phyloP scores from a whole-genome alignment of 2,888 invertebrate genomes.

The Phyllotreta striolata region DNA sequence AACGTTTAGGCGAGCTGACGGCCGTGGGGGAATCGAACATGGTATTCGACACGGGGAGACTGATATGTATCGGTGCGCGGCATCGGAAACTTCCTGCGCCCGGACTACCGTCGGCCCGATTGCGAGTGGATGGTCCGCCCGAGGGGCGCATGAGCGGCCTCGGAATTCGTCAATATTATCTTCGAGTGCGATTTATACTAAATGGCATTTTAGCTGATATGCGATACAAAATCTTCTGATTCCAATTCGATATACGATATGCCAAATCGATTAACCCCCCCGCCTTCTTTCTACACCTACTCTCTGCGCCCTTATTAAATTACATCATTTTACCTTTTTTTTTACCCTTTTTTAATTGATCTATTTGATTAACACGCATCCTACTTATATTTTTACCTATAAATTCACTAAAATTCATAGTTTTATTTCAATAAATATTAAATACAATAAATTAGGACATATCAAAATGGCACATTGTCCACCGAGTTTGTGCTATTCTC shows the following conservation, averaged over 20 bases:
- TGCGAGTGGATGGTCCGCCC: constrained; percentile 3
- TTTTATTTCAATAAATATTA: too few relatives aligned
- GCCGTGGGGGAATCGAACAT: constrained; percentile 57
- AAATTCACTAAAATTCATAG: too few relatives aligned
- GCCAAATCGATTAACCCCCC: neutral
- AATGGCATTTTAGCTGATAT: constrained; percentile 10
- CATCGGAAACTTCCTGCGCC: constrained; percentile 52
- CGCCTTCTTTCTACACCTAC: too few relatives aligned
- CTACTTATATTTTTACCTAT: too few relatives aligned
- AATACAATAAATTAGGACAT: too few relatives aligned
- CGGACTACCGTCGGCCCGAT: constrained; percentile 39
- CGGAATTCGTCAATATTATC: constrained; percentile 53
- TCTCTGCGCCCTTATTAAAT: too few relatives aligned
- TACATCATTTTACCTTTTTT: too few relatives aligned
- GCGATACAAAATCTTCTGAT: constrained; percentile 2
- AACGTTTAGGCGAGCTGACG: constrained; percentile 49
- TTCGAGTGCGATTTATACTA: constrained; percentile 13
- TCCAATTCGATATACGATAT: neutral
- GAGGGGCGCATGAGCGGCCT: constrained; percentile 52
- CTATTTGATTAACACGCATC: too few relatives aligned
- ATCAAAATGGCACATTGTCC: too few relatives aligned
- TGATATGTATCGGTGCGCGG: constrained; percentile 57
- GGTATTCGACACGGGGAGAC: constrained; percentile 52
- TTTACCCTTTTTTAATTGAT: too few relatives aligned
- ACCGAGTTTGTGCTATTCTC: too few relatives aligned